phyloP scores from a whole-genome alignment of 2,888 invertebrate species.

The Ophion ellenae region DNA sequence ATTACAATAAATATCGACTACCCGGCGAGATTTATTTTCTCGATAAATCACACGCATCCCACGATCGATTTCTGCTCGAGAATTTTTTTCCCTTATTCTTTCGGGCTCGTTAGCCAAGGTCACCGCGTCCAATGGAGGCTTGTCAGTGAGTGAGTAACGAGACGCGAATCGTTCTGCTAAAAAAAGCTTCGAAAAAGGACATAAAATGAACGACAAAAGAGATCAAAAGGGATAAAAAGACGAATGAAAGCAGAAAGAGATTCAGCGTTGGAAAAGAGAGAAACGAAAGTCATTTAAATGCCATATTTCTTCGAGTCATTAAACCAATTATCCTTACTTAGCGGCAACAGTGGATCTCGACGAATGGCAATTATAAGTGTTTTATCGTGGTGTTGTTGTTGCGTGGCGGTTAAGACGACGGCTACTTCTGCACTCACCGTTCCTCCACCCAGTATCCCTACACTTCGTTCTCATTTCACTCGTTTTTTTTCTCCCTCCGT shows the following conservation, averaged over 20 bases:
- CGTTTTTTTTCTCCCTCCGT: too few species aligned
- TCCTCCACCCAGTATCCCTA: constrained; percentile 21
- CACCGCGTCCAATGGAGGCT: constrained; percentile 17
- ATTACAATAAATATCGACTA: constrained; percentile 28
- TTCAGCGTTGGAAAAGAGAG: constrained; percentile 29
- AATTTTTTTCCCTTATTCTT: background rate
- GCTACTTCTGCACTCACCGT: constrained; percentile 12
- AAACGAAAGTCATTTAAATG: constrained; percentile 69
- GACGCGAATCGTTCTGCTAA: constrained; percentile 13
- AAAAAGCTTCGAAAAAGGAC: constrained; percentile 4
- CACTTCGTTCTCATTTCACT: constrained; percentile 17
- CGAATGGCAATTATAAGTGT: constrained; percentile 76
- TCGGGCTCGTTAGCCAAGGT: constrained; percentile 45
- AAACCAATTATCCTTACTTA: constrained; percentile 74
- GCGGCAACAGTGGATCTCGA: constrained; percentile 69
- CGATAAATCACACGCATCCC: background rate
- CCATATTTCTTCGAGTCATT: constrained; percentile 71
- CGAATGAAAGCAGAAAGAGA: constrained; percentile 55
- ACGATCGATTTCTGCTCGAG: background rate
- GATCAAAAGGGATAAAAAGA: constrained; percentile 41
- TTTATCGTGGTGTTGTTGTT: constrained; percentile 67
- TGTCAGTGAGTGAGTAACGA: constrained; percentile 22
- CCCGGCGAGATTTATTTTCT: constrained; percentile 4
- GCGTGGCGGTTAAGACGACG: constrained; percentile 1
- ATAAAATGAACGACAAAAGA: constrained; percentile 14